Percentiles rank a stretch among this genome's conserved stretches.
Evolutionary conservation across 2,113 vertebrate species (phyloP).

Genomic region (Pelvicachromis taeniatus): DNA sequence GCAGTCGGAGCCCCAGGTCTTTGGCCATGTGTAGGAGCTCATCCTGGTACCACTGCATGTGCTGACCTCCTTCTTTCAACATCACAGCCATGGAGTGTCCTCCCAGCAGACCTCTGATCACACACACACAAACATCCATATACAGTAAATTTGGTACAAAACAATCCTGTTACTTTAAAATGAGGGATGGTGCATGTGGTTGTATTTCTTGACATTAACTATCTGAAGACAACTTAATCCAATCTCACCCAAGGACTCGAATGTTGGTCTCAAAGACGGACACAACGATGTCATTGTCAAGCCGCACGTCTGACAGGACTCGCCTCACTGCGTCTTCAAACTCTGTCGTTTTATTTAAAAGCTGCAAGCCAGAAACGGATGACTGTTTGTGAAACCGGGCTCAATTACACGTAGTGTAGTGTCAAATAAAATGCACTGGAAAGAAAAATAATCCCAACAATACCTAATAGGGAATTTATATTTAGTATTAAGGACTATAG

Average conservation of each 20-base stretch:
- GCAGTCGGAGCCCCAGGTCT: constrained; percentile 88
- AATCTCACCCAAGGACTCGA: constrained; percentile 92
- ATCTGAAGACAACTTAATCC: not conserved
- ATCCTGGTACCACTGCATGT: constrained; percentile 94
- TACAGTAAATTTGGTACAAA: not conserved
- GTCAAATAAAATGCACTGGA: not conserved
- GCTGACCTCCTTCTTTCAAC: constrained; percentile 88
- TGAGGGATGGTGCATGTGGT: not conserved
- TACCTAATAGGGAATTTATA: not conserved
- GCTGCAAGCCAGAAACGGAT: constrained; percentile 64
- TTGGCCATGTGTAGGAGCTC: constrained; percentile 96
- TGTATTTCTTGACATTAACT: not conserved
- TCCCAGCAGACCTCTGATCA: constrained; percentile 86
- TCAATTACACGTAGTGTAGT: not conserved
- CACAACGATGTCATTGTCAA: constrained; percentile 97
- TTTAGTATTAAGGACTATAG: not conserved
- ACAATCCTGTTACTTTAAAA: not conserved
- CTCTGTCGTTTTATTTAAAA: constrained; percentile 95
- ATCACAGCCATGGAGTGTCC: constrained; percentile 95
- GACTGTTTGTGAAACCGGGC: not conserved
- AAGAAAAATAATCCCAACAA: not conserved
- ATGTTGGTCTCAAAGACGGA: constrained; percentile 99
- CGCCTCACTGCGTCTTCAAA: constrained; percentile 94
- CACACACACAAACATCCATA: not conserved
- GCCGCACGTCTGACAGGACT: constrained; percentile 91